phyloP scores from a whole-genome alignment of 1,140 invertebrate genomes.

The Alviniconcha marisindica region DNA sequence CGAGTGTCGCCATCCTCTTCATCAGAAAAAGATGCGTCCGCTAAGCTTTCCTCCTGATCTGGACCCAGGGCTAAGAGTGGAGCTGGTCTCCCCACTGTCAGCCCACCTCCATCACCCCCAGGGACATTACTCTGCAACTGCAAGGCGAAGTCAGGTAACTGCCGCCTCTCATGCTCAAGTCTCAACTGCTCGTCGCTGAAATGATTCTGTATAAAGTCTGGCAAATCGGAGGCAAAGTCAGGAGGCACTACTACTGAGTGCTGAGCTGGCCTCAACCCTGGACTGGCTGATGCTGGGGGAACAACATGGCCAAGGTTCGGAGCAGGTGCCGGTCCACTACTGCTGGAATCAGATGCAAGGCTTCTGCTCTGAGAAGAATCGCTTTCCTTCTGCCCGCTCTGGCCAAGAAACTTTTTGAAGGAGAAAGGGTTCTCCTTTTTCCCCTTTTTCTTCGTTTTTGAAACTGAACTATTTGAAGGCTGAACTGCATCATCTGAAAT shows the following conservation, averaged over 20 bases:
- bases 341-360: background rate
- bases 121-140: background rate
- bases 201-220: conserved; percentile 73
- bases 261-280: background rate
- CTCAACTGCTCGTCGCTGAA: conserved; percentile 43
- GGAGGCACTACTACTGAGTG: conserved; percentile 40
- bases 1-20: conserved; percentile 15
- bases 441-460: conserved; percentile 58
- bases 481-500: conserved; percentile 34
- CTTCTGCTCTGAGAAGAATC: background rate
- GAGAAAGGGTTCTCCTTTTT: conserved; percentile 71
- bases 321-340: background rate
- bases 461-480: too few species aligned
- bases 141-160: conserved; percentile 31
- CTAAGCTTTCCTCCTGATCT: background rate
- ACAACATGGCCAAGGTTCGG: background rate
- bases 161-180: conserved; percentile 2
- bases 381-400: conserved; percentile 8
- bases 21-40: conserved; percentile 21
- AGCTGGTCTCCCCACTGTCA: background rate
- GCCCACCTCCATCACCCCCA: background rate
- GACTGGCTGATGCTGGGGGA: background rate
- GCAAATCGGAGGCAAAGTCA: conserved; percentile 65
- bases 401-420: conserved; percentile 70
- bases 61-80: background rate